Evolutionary conservation across 2,797 vertebrate species (phyloP), one percentile per base, ranked within the genome.

Genomic region (Eidolon dupreanum): DNA sequence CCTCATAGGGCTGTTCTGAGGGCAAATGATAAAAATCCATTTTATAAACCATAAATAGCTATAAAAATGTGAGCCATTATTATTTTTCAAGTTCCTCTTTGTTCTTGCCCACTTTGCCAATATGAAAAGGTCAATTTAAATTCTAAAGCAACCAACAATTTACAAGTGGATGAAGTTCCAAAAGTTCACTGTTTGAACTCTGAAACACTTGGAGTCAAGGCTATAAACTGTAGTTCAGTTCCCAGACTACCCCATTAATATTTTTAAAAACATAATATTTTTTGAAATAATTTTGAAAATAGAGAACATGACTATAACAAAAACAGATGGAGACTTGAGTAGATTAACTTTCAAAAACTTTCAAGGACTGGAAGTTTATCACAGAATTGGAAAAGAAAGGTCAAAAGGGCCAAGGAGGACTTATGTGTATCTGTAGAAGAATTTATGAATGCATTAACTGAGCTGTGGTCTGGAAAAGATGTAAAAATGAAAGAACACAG

Each of bases 81-180:
- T 84, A 90, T 89, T 96, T 94, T 93, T 63, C 78, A 57, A 95
- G 68, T 74, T 95, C 81, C 53, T 88, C 85, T 97, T 96, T 95
- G 88, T 93, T 95, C 77, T 53, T 92, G 82, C 73, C 96, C 79
- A 74, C 70, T 96, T 96, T 97, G 96, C 88, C 94, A 75, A 86
- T 93, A 95, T 95, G 95, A 88, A 97, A 97, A 98, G 88, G 70
- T 91, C 95, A 87, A 63, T 94, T 96, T 79, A 90, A 94, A 46
- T 79, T 97, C 92, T 91, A 89, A 88, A 89, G 82, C 61, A 95
- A 92, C 57, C 81, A 71, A 88, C 74, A 90, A 86, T 84, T 83
- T 95, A 86, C 26, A 84, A 97, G 65, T 46, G 63, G 66, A 79
- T 33, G 70, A 55, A 88, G 73, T 93, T 75, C 71, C 36, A 78